Evolutionary conservation across 2,797 vertebrate genomes (phyloP).

Genomic region (Okamejei kenojei): DNA sequence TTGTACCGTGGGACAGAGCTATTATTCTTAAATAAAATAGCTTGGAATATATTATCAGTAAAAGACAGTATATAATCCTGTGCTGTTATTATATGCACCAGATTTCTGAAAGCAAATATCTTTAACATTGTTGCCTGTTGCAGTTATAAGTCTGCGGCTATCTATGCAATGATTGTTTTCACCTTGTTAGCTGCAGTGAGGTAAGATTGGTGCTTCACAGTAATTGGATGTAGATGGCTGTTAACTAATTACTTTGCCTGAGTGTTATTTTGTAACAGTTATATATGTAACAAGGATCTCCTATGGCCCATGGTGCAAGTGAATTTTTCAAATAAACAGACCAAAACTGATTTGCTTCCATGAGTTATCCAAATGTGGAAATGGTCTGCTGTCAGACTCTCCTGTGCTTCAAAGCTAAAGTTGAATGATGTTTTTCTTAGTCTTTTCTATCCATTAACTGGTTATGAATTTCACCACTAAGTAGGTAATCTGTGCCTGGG

Average conservation of each 20-base stretch:
- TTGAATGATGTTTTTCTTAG: neutral
- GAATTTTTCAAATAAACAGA: neutral
- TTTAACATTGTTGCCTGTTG: neutral
- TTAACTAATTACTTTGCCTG: neutral
- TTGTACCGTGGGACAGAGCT: too few relatives aligned
- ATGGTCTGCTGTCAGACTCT: neutral
- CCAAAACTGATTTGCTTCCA: neutral
- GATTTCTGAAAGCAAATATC: neutral
- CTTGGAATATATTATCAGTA: neutral
- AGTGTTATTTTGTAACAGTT: neutral
- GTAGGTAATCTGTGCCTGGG: slow-evolving; percentile 41
- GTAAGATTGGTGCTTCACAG: neutral
- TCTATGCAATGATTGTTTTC: neutral
- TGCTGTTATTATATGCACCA: neutral
- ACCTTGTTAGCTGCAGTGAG: neutral
- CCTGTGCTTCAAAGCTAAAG: neutral
- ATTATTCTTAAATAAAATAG: neutral
- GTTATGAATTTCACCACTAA: slow-evolving; percentile 45
- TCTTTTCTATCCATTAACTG: slow-evolving; percentile 46
- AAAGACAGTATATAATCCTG: neutral
- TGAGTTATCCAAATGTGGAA: neutral
- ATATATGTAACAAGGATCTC: neutral
- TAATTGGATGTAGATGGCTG: neutral
- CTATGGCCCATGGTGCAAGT: neutral
- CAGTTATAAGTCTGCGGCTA: too few relatives aligned